Percentiles rank a stretch among this genome's conserved stretches.
Evolutionary conservation across 92 coral and sea anemone species (phyloP).

Genomic region (Parazoanthus atlanticus): DNA sequence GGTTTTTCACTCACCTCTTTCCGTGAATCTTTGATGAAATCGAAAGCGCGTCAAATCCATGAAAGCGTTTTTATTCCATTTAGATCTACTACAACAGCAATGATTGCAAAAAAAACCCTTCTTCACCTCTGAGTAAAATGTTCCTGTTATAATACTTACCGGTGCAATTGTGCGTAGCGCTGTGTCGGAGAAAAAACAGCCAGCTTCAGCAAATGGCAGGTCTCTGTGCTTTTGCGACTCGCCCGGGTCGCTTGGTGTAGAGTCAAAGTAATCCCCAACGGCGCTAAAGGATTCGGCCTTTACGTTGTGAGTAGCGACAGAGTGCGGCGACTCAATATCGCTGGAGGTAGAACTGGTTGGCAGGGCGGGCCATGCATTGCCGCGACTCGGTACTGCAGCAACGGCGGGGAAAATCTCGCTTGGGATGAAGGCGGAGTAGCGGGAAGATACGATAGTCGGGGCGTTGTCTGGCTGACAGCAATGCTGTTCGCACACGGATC

Average conservation of each 20-base stretch:
- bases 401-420: conserved; percentile 6
- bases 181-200: conserved; percentile 3
- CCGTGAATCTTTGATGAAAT: too few species aligned
- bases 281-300: conserved; percentile 1
- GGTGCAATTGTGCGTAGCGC: conserved; percentile 12
- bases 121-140: not conserved
- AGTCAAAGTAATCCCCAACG: conserved; percentile 26
- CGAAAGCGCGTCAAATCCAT: too few species aligned
- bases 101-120: too few species aligned
- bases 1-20: too few species aligned
- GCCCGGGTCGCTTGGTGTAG: conserved; percentile 26
- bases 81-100: too few species aligned
- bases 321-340: not conserved
- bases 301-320: not conserved
- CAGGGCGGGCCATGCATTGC: not conserved
- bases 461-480: conserved; percentile 43
- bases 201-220: conserved; percentile 2
- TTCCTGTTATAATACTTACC: not conserved
- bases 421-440: conserved; percentile 18
- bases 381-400: not conserved
- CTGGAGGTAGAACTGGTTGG: not conserved
- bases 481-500: conserved; percentile 30
- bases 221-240: not conserved
- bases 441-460: conserved; percentile 23
- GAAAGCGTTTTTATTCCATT: too few species aligned